Percentiles rank a stretch among this genome's conserved stretches.
phyloP scores from a whole-genome alignment of 2,888 invertebrate species.

The Charanyca ferruginea region DNA sequence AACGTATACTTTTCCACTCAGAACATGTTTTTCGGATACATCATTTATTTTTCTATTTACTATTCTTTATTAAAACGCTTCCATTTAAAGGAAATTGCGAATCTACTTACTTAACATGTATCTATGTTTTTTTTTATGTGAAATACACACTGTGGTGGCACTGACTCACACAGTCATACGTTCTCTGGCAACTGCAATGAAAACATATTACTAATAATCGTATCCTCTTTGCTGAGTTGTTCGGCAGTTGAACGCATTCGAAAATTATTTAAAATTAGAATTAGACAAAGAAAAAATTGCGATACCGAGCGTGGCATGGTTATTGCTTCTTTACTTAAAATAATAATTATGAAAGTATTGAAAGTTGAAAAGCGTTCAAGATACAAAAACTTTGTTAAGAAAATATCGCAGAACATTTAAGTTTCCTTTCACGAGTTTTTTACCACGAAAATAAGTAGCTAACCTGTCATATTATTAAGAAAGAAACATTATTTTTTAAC shows the following conservation, averaged over 20 bases:
- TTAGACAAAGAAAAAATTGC: not conserved
- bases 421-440: not conserved
- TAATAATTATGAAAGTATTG: not conserved
- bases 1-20: no score
- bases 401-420: not conserved
- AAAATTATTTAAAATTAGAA: slow-evolving; percentile 21
- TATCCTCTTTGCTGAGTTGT: slow-evolving; percentile 23
- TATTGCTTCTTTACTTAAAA: no score
- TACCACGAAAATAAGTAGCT: not conserved
- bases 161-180: slow-evolving; percentile 60
- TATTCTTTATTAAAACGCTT: not conserved
- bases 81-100: slow-evolving; percentile 19
- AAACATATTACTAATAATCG: slow-evolving; percentile 37
- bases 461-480: not conserved
- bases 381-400: not conserved
- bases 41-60: not conserved
- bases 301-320: not conserved
- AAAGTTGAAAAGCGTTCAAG: slow-evolving; percentile 6
- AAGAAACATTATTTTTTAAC: not conserved
- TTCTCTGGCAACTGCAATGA: slow-evolving; percentile 60
- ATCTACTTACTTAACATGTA: slow-evolving; percentile 18
- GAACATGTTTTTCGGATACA: not conserved
- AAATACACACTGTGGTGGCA: slow-evolving; percentile 13
- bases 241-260: slow-evolving; percentile 16
- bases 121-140: slow-evolving; percentile 38